phyloP scores from a whole-genome alignment of 2,797 vertebrate species.

The Eulemur rubriventer region DNA sequence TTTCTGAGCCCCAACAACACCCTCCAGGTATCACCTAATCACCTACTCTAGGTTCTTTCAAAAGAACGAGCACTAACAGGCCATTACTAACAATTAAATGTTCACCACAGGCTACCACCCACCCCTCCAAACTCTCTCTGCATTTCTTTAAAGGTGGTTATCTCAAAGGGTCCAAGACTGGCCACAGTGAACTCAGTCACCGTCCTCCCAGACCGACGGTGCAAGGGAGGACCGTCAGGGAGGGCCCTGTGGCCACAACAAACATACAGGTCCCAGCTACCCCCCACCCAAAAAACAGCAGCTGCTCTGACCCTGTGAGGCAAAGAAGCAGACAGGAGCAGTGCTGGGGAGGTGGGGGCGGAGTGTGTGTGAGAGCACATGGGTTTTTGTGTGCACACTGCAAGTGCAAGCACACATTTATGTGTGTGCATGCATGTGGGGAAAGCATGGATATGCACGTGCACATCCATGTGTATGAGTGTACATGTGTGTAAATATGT shows the following conservation, averaged over 20 bases:
- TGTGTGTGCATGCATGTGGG: neutral
- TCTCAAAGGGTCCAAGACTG: neutral
- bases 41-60: neutral
- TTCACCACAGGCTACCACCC: neutral
- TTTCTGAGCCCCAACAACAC: neutral
- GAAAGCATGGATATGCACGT: neutral
- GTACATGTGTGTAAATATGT: too few relatives aligned
- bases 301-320: neutral
- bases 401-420: neutral
- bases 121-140: too few relatives aligned
- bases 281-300: neutral
- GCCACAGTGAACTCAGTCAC: neutral
- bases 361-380: neutral
- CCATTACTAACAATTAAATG: neutral
- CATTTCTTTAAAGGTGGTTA: neutral
- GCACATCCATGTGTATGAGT: neutral
- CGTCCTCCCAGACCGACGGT: neutral
- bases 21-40: neutral
- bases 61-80: neutral
- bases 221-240: too few relatives aligned
- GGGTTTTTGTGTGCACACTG: neutral
- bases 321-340: neutral
- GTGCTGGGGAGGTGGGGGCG: neutral
- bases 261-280: neutral
- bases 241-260: neutral